Base-by-base conservation (phyloP, 1,140 invertebrate genomes). In the Lysiphlebus fabarum region DNA sequence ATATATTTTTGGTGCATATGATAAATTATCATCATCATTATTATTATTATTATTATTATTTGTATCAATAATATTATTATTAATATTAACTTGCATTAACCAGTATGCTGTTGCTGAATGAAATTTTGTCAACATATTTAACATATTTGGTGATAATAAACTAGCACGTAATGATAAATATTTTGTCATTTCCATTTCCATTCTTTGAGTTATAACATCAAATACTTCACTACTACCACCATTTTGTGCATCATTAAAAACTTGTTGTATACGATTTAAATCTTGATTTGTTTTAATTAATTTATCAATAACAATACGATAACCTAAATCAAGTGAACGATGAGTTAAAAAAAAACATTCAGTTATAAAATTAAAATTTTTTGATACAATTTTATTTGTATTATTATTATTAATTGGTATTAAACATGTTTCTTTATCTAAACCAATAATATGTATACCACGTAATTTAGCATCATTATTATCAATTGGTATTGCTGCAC, bases 311-410 rank as follows among this genome's bases (percentile, higher is more conserved):
- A 90, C 84, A 12, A 92, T 88, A 48, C 89, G 83, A 67, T 91
- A 89, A 40, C 93, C 90, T 55, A 96, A 81, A 72, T 93, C 87
- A 36, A 96, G 81, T 54, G 90, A 86, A 67, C 89, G 87, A 70
- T 98, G 94, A 5, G 92, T 88, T 78, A 95, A 82, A 74, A 88
- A 96, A 76, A 96, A 97, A 68, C 90, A 90, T 72, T 96, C 91
- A 0, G 91, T 95, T 3, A 93, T 86, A 76, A 97, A 97, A 71
- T 87, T 91, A 68, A 86, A 92, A 10, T 77, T 80, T 1, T 85
- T 81, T 6, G 86, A 82, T 1, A 80, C 77, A 6, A 83, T 81
- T 49, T 82, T 69, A 6, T 67, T 72, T 50, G 84, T 81, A 38
- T 81, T 80, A 61, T 87, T 84, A 11, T 81, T 71, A 6, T 78